phyloP scores from a whole-genome alignment of 2,888 invertebrate species.

The Zygogramma bicolorata region DNA sequence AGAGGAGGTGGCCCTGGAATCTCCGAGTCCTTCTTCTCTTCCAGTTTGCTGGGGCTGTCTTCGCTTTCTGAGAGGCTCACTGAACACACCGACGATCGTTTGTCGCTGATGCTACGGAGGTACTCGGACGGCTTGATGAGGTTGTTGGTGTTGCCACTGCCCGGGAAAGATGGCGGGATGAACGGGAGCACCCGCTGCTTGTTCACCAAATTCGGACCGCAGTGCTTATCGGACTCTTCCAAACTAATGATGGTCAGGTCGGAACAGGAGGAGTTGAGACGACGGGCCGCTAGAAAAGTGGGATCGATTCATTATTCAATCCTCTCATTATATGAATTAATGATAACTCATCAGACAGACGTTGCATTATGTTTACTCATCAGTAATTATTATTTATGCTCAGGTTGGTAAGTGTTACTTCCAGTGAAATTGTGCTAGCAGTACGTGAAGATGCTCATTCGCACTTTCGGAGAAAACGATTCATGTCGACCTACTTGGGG shows the following conservation, averaged over 20 bases:
- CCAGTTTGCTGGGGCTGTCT: constrained; percentile 54
- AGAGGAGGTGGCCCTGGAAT: constrained; percentile 70
- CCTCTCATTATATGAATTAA: constrained; percentile 28
- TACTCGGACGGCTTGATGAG: constrained; percentile 95
- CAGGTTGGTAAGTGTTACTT: constrained; percentile 23
- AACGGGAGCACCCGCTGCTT: constrained; percentile 90
- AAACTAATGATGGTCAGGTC: constrained; percentile 68
- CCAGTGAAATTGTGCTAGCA: constrained; percentile 19
- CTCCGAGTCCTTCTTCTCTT: constrained; percentile 44
- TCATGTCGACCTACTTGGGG: background rate
- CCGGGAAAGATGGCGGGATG: constrained; percentile 90
- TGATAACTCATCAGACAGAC: background rate
- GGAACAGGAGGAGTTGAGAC: constrained; percentile 65
- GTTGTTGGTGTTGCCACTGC: constrained; percentile 77
- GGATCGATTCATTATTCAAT: constrained; percentile 28
- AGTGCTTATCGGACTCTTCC: constrained; percentile 64
- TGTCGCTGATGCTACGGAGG: constrained; percentile 83
- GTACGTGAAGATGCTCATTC: background rate
- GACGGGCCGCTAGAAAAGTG: constrained; percentile 60
- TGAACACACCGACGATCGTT: constrained; percentile 68
- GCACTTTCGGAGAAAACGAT: constrained; percentile 15
- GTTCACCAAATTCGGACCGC: constrained; percentile 77
- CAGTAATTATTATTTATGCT: constrained; percentile 22
- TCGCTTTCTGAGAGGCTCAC: constrained; percentile 62
- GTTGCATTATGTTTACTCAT: constrained; percentile 17